Evolutionary conservation across 92 coral and sea anemone species (phyloP), one percentile per base, ranked within the genome.

Genomic region (Porites lobata): DNA sequence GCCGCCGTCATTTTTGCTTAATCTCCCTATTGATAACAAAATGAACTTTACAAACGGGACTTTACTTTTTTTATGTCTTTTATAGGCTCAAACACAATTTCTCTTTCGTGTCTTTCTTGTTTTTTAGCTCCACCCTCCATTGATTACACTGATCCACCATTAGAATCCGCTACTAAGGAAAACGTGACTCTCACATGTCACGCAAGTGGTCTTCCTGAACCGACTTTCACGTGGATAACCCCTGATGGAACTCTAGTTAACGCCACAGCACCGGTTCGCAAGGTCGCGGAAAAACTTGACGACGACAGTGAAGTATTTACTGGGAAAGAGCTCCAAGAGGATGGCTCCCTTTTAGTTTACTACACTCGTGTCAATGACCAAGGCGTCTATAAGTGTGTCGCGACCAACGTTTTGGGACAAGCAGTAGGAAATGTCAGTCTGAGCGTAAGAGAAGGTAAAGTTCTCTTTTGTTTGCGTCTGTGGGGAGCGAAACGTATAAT

Each of bases 141-240:
- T 24, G 62, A 67, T n/a, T 68, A 73, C 66, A 56, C 72, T 68
- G 69, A 74, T 18, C 86, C 75, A 22, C 79, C 86, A 24, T 77
- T 82, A 7, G 93, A 76, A 72, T 80, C 88, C 32, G 93, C 90
- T 10, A 59, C 75, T 6, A 82, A 87, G 38, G 93, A 94, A 72
- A 94, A 94, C 81, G 85, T 90, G 78, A 94, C 97, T 7, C 79
- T 94, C 8, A 78, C 87, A 17, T 94, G 97, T 81, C 87, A 76
- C 65, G 93, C 94, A 18, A 50, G 72, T 18, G 97, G 95, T 53
- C 19, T 29, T 24, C 95, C 98, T 32, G 70, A 29, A 56, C 95
- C 95, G 5, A 69, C 22, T 2, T 71, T 92, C 73, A 21, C 78
- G 29, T 94, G 98, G 98, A 66, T 75, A n/a, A 81, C 90, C 58